Percentiles rank a stretch among this genome's conserved stretches.
These are phyloP conservation scores for Pogoniulus pusillus DNA, from an alignment of 2,797 vertebrate species.

Conservation along the genomic window DNA sequence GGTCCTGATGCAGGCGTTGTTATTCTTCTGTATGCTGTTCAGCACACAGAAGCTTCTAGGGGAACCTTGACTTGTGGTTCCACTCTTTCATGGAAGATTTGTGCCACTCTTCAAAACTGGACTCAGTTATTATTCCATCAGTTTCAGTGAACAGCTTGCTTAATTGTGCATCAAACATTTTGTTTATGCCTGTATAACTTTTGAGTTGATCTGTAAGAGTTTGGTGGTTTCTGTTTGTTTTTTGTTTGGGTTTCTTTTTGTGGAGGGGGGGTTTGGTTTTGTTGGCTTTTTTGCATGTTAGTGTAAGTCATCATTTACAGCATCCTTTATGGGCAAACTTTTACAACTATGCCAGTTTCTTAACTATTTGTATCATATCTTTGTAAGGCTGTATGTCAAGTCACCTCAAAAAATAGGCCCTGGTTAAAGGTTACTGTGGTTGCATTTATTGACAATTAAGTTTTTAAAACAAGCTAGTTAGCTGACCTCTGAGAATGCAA, in stretches of 20 bases:
- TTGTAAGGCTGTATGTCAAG: constrained; percentile 6
- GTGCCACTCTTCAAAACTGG: not conserved
- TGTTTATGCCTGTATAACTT: not conserved
- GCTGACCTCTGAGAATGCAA: constrained; percentile 63
- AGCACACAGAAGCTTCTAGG: not conserved
- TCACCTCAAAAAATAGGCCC: constrained; percentile 13
- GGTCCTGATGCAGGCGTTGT: not conserved
- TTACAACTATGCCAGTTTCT: not conserved
- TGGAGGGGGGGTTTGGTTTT: too few relatives aligned
- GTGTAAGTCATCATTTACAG: not conserved
- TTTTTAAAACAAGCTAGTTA: constrained; percentile 63
- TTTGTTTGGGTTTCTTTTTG: too few relatives aligned
- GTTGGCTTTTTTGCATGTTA: not conserved
- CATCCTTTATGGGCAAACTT: not conserved
- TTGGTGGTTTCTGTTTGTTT: too few relatives aligned
- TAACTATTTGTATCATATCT: not conserved
- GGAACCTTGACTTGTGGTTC: not conserved
- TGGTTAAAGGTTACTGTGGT: constrained; percentile 59
- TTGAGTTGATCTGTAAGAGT: not conserved
- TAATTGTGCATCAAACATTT: not conserved
- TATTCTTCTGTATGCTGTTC: not conserved
- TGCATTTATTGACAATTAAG: constrained; percentile 39
- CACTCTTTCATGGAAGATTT: not conserved
- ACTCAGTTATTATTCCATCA: not conserved
- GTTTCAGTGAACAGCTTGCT: not conserved